Evolutionary conservation across 2,113 vertebrate species (phyloP).

Genomic region (Holacanthus passer): DNA sequence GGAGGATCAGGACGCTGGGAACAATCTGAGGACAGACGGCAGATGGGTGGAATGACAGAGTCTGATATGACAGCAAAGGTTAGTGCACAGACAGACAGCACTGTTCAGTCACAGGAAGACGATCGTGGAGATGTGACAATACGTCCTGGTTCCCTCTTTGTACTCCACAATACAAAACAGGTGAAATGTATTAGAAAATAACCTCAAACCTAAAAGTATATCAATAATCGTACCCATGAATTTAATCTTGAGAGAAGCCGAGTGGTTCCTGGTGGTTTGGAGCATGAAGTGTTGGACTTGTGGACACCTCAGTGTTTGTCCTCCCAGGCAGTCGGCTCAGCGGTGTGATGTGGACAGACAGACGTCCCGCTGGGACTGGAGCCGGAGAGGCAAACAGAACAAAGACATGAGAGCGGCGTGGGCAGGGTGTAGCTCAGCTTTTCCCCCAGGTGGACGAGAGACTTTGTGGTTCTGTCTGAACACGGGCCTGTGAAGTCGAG

Average conservation of each 20-base stretch:
- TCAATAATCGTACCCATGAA: no score
- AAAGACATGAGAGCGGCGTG: not conserved
- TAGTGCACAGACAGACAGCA: no score
- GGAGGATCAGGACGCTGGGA: not conserved
- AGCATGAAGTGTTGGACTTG: no score
- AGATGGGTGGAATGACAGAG: no score
- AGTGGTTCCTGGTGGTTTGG: no score
- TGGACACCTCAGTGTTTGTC: no score
- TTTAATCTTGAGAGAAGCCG: no score
- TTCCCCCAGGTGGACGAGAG: not conserved
- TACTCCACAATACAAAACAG: not conserved
- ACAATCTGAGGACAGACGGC: no score
- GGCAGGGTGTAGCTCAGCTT: not conserved
- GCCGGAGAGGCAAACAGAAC: not conserved
- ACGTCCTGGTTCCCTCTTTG: not conserved
- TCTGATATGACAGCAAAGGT: no score
- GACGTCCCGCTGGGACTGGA: not conserved
- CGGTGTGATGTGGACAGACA: not conserved
- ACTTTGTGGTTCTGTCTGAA: not conserved
- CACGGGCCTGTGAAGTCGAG: not conserved
- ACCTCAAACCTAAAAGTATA: not conserved
- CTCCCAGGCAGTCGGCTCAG: no score
- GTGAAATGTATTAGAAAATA: not conserved
- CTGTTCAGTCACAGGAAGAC: no score
- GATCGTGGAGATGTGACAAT: not conserved